phyloP scores from a whole-genome alignment of 2,797 vertebrate species.

The Botia kubotai region DNA sequence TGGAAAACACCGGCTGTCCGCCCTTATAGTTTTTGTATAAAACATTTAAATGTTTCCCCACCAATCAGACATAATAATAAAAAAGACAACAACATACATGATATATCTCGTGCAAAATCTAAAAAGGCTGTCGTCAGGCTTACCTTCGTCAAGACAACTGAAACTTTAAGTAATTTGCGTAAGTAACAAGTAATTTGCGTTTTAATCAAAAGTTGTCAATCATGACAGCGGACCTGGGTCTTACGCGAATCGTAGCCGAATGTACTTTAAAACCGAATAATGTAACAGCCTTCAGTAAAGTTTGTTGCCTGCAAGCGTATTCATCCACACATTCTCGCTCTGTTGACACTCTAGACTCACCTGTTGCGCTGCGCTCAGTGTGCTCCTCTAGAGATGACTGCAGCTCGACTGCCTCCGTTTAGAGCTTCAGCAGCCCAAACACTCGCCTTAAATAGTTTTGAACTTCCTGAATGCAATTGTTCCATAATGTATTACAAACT shows the following conservation, averaged over 20 bases:
- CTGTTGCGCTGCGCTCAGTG: conserved; percentile 42
- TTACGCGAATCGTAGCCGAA: not conserved
- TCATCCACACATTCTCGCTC: not conserved
- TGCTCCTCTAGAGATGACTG: conserved; percentile 16
- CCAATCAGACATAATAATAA: not conserved
- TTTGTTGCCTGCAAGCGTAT: not conserved
- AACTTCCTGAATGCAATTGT: conserved; percentile 52
- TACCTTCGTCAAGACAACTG: not conserved
- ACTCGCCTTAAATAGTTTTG: conserved; percentile 50
- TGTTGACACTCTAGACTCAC: conserved; percentile 26
- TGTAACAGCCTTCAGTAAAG: not conserved
- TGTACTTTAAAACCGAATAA: not conserved
- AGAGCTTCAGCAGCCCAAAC: conserved; percentile 11
- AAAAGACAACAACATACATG: not conserved
- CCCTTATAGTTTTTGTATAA: not conserved
- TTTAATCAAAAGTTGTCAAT: not conserved
- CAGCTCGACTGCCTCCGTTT: conserved; percentile 34
- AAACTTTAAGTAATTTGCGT: not conserved
- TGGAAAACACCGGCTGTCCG: conserved; percentile 44
- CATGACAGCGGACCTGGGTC: not conserved
- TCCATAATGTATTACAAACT: not conserved
- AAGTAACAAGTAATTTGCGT: not conserved
- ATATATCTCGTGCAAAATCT: not conserved
- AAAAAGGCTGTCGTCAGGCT: not conserved
- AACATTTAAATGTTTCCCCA: not conserved